These are phyloP conservation scores for Cynopterus brachyotis DNA, from an alignment of 2,113 vertebrate species.

Conservation along the genomic window DNA sequence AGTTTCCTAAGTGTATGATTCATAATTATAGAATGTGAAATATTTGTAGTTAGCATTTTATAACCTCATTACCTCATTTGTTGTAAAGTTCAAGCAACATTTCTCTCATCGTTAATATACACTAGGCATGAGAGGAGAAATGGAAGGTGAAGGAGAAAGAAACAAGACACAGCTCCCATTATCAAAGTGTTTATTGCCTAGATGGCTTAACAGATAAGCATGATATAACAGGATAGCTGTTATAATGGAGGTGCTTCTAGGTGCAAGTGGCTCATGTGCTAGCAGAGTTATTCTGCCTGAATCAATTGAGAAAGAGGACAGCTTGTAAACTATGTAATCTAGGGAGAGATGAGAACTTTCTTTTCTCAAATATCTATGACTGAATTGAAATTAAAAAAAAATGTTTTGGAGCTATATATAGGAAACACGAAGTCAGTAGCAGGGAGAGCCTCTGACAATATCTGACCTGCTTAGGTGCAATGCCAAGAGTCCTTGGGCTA, in stretches of 20 bases:
- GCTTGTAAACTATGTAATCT: background rate
- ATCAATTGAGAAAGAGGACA: background rate
- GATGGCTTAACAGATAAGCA: background rate
- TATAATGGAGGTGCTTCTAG: background rate
- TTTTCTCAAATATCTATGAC: background rate
- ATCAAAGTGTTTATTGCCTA: background rate
- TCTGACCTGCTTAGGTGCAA: background rate
- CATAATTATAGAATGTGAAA: background rate
- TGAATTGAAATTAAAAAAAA: background rate
- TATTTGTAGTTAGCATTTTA: background rate
- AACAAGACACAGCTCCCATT: background rate
- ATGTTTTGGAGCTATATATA: background rate
- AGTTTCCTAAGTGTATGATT: background rate
- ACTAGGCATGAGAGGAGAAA: background rate
- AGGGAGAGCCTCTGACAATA: background rate
- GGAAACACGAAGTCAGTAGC: background rate
- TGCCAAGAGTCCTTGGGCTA: background rate
- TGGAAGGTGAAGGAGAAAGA: background rate
- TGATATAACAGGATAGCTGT: background rate
- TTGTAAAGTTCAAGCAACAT: background rate
- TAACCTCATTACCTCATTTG: background rate
- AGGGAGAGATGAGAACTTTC: background rate
- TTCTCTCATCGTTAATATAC: background rate
- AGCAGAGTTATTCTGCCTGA: background rate
- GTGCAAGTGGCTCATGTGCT: fast-evolving